Evolutionary conservation across 1,140 invertebrate species (phyloP), one percentile per base, ranked within the genome.

Genomic region (Polypedilum pembai): DNA sequence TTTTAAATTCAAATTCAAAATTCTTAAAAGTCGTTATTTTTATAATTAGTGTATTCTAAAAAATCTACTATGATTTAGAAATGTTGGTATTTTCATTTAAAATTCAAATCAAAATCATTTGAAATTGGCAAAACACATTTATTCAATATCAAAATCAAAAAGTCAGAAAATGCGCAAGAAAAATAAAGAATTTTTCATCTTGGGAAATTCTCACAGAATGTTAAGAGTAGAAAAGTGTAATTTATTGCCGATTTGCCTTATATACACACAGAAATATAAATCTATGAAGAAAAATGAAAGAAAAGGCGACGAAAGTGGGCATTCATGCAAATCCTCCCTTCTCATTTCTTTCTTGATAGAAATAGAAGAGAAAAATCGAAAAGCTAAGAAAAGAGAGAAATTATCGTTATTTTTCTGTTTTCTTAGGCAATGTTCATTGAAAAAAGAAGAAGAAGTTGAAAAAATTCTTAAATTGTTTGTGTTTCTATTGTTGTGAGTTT

Each of bases 261-360:
- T 56, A 56, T 56, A 56, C n/a, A 56, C 10, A 56, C 8, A 56
- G 3, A 56, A 12, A 33, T 15, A 8, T 12, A n/a, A n/a, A n/a
- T 56, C 45, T 56, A 56, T 56, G n/a, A 56, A 56, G 12, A 56
- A 56, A 56, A n/a, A n/a, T n/a, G 45, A 56, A 33, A 56, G 12
- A n/a, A 56, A 56, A 56, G 45, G 45, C 45, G 45, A 56, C 45
- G 45, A 56, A 56, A 56, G 45, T 56, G 45, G 45, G 45, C 45
- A 56, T 56, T 56, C 45, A 56, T 56, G 45, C 45, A 56, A 56
- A 56, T 56, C 45, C 45, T 56, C 45, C 45, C 45, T 15, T 56
- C 45, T 56, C 45, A 56, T 56, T 56, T 15, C n/a, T n/a, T 56
- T 33, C 24, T 3, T 33, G 24, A 33, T 33, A 33, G 24, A 33